A percentile compares a stretch with the other conserved stretches of the same genome.
phyloP scores from a whole-genome alignment of 2,888 invertebrate genomes.

The Heliconius aoede region DNA sequence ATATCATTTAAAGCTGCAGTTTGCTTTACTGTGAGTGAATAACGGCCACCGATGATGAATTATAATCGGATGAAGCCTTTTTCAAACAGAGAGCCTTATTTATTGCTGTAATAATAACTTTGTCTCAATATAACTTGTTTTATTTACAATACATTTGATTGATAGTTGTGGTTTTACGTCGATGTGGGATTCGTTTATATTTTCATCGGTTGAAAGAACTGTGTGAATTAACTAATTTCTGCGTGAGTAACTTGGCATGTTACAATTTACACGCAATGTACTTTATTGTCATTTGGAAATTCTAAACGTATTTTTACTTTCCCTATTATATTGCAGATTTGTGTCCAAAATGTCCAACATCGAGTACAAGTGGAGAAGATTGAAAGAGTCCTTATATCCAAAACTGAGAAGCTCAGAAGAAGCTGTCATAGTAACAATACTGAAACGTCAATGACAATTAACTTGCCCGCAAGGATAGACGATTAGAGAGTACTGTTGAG shows the following conservation, averaged over 20 bases:
- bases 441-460: no score
- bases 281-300: no score
- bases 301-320: no score
- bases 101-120: constrained; percentile 32
- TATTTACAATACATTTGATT: constrained; percentile 8
- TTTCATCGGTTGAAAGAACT: neutral
- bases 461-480: no score
- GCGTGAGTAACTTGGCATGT: neutral
- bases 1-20: constrained; percentile 23
- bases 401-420: no score
- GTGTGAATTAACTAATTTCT: neutral
- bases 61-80: constrained; percentile 35
- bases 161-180: neutral
- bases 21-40: constrained; percentile 15
- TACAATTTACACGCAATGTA: neutral
- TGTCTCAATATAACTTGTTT: constrained; percentile 1
- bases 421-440: no score
- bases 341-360: no score
- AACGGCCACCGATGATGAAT: constrained; percentile 13
- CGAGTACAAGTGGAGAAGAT: no score
- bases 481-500: neutral
- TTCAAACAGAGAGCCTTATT: constrained; percentile 37
- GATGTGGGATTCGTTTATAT: neutral
- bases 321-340: no score
- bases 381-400: no score